A percentile compares a stretch with the other conserved stretches of the same genome.
phyloP scores from a whole-genome alignment of 2,797 vertebrate species.

The Orientallactaga sibirica region DNA sequence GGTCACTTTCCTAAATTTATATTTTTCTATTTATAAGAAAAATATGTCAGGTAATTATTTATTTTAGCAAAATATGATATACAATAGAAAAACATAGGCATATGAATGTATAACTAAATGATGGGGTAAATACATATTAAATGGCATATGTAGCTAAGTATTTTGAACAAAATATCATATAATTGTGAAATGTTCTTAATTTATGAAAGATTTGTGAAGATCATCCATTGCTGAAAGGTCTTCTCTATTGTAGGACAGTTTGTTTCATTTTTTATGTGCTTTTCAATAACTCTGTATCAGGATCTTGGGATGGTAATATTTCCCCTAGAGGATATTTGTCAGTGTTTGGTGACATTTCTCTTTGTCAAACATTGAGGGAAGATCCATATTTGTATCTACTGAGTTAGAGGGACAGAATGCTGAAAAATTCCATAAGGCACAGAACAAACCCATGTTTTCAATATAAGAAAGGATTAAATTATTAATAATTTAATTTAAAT shows the following conservation, averaged over 20 bases:
- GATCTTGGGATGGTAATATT: not conserved
- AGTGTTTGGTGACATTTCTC: not conserved
- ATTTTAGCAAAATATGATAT: not conserved
- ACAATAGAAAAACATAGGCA: not conserved
- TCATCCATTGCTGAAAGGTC: not conserved
- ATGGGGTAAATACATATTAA: not conserved
- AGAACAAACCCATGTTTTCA: not conserved
- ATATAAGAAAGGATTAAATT: not conserved
- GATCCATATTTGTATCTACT: not conserved
- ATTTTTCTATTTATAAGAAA: not conserved
- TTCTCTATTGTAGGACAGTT: not conserved
- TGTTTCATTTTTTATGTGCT: constrained; percentile 12
- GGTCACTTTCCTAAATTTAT: not conserved
- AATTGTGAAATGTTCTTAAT: not conserved
- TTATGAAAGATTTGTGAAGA: constrained; percentile 20
- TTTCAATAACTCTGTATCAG: not conserved
- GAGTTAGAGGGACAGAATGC: accelerated
- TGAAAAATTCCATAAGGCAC: not conserved
- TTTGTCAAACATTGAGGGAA: not conserved
- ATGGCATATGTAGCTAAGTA: not conserved
- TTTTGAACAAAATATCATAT: not conserved
- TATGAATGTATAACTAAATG: not conserved
- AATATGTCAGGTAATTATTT: not conserved
- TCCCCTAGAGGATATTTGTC: not conserved
- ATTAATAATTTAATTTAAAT: too few relatives aligned